phyloP scores from a whole-genome alignment of 2,797 vertebrate species.

The Lacerta bilineata region DNA sequence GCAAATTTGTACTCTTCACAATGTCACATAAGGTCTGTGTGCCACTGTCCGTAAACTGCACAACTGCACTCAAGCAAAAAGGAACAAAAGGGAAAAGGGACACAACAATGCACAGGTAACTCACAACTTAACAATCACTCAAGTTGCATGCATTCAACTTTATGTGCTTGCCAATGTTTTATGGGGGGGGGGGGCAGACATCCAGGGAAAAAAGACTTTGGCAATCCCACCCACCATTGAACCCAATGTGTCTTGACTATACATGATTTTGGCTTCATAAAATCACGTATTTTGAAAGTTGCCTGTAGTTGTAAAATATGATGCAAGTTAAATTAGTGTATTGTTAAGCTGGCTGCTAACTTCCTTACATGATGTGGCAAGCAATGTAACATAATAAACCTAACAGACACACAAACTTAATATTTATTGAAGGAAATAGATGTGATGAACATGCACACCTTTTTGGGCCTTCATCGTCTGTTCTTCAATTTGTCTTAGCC shows the following conservation, averaged over 20 bases:
- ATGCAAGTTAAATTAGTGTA: no score
- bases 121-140: no score
- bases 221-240: no score
- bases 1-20: neutral
- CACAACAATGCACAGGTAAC: no score
- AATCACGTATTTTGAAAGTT: no score
- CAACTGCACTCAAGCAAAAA: neutral
- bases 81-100: neutral
- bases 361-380: neutral
- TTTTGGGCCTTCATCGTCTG: conserved; percentile 95
- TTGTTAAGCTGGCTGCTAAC: neutral
- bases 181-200: no score
- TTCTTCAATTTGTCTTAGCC: conserved; percentile 93
- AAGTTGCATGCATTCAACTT: no score
- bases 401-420: neutral
- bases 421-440: neutral
- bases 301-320: no score
- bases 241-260: no score
- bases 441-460: conserved; percentile 80
- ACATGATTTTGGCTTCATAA: no score
- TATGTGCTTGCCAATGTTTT: no score
- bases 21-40: neutral
- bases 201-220: no score
- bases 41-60: neutral
- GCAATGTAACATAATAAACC: neutral